Conservation (phyloP, 2,888 invertebrate species). For the Pterostichus madidus region DNA sequence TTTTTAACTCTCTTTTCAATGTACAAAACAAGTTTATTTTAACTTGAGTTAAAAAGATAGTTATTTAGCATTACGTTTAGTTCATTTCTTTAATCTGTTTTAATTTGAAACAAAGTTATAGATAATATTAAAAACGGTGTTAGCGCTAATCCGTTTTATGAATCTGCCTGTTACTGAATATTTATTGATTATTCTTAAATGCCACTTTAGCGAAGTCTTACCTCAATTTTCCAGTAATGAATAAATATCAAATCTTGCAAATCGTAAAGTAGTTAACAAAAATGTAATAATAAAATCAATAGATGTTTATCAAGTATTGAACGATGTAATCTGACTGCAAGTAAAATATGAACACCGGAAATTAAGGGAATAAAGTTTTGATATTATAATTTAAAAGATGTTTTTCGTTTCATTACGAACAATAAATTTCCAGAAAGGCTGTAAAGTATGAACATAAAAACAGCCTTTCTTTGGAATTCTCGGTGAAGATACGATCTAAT, state of each 20-base stretch:
- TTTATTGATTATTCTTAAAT: neutral
- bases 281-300: neutral
- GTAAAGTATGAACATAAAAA: constrained; percentile 18
- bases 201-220: neutral
- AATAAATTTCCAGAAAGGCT: constrained; percentile 28
- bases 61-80: too few relatives aligned
- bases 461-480: neutral
- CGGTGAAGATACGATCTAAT: too few relatives aligned
- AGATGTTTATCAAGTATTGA: constrained; percentile 9
- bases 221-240: neutral
- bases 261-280: neutral
- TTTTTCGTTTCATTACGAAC: constrained; percentile 18
- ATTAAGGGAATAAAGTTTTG: constrained; percentile 32
- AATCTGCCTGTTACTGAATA: neutral
- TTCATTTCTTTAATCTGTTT: too few relatives aligned
- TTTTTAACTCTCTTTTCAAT: too few relatives aligned
- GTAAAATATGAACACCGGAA: constrained; percentile 22
- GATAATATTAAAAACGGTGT: too few relatives aligned
- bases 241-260: neutral
- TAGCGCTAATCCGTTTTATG: too few relatives aligned
- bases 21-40: too few relatives aligned
- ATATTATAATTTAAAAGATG: constrained; percentile 5
- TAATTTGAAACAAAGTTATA: too few relatives aligned
- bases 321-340: neutral
- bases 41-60: too few relatives aligned